Evolutionary conservation across 2,797 vertebrate species (phyloP), one percentile per base, ranked within the genome.

Genomic region (Synanceia verrucosa): DNA sequence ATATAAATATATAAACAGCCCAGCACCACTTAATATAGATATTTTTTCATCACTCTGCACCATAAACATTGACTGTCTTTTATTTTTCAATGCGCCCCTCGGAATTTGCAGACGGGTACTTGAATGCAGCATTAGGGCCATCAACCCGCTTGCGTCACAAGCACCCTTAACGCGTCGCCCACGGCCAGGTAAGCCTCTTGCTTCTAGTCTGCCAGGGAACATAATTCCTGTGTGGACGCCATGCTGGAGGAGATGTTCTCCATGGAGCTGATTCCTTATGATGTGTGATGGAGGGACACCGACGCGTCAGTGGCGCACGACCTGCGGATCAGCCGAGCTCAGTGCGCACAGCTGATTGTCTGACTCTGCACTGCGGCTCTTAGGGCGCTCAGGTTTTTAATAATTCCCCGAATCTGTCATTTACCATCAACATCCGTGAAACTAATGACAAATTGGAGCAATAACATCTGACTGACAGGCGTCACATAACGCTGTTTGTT

Each of bases 151-250:
- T 83, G 78, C 86, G 85, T 90, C 87, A 88, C 31, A 3, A 2
- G 29, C 68, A 50, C 59, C 37, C 44, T 48, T 16, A 50, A 1
- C 34, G 9, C 48, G 65, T 62, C 59, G 52, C 37, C 21, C 37
- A 6, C 14, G 58, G 59, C 36, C 76, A 70, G 73, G 79, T 89
- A 84, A 88, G 85, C 86, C 70, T 84, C 75, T 67, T 79, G 76
- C 18, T 11, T 23, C 6, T 41, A 21, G 28, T 26, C 58, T 26
- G 68, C 11, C 44, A 11, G 44, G 43, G 65, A 9, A 16, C 31
- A 4, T 79, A 71, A 79, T 36, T 71, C 70, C 41, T 9, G 51
- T 14, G 51, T 44, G 28, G 33, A 66, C 24, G 4, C 33, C 26
- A n/a, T n/a, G 39, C 39, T 9, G 18, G 39, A 41, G 14, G 16